A percentile compares a stretch with the other conserved stretches of the same genome.
Conservation (phyloP, 2,888 invertebrate species). For the Thymelicus acteon region DNA sequence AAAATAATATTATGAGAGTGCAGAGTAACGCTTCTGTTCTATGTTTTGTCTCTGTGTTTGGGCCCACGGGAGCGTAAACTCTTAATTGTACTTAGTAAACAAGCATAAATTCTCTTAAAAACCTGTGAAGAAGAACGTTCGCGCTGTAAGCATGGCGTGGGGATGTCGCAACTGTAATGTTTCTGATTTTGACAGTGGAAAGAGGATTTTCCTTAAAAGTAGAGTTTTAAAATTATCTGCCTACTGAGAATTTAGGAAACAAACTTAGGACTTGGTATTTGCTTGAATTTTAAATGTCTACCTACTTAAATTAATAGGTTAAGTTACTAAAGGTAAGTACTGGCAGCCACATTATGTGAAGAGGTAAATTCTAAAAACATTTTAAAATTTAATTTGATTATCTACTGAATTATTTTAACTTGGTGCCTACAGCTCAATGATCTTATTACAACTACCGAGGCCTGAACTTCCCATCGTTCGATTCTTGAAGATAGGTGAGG, state of each 20-base stretch:
- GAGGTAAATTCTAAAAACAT: too few relatives aligned
- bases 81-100: slow-evolving; percentile 37
- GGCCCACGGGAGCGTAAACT: slow-evolving; percentile 28
- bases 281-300: neutral
- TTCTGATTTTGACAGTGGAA: neutral
- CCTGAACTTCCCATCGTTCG: too few relatives aligned
- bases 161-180: slow-evolving; percentile 1
- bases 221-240: neutral
- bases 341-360: too few relatives aligned
- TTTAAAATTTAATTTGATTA: too few relatives aligned
- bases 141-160: neutral
- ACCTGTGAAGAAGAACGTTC: slow-evolving; percentile 12
- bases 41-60: neutral
- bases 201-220: neutral
- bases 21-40: neutral
- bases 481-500: too few relatives aligned
- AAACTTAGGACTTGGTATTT: neutral
- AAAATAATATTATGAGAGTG: too few relatives aligned
- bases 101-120: slow-evolving; percentile 34
- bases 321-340: too few relatives aligned
- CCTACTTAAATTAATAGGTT: too few relatives aligned
- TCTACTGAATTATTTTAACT: too few relatives aligned
- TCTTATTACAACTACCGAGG: too few relatives aligned
- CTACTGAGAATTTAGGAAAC: slow-evolving; percentile 1
- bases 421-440: too few relatives aligned